These are phyloP conservation scores for Eupleurogrammus muticus DNA, from an alignment of 2,797 vertebrate species.

Conservation along the genomic window DNA sequence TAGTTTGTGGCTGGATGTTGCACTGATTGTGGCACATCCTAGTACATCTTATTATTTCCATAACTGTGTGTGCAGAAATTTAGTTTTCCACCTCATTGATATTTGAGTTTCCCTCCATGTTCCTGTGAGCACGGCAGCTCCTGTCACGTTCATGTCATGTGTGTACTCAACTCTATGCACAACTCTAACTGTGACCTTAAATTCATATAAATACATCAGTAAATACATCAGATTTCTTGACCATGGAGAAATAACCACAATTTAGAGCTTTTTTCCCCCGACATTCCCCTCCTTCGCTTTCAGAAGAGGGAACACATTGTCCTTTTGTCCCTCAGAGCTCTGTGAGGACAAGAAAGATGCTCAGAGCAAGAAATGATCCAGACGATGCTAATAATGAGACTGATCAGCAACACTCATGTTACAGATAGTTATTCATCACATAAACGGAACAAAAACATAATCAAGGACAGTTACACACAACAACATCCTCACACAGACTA, in stretches of 20 bases:
- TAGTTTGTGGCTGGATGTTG: too few species aligned
- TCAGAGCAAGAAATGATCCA: conserved; percentile 25
- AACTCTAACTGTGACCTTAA: not conserved
- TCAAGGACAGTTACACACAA: conserved; percentile 7
- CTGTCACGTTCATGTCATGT: too few species aligned
- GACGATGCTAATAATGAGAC: conserved; percentile 48
- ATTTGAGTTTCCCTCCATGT: too few species aligned
- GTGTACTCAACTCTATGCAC: not conserved
- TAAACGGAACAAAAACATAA: conserved; percentile 8
- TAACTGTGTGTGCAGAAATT: too few species aligned
- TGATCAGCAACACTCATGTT: conserved; percentile 42
- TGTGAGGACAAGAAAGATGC: conserved; percentile 14
- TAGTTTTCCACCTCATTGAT: too few species aligned
- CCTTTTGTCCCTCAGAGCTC: conserved; percentile 39
- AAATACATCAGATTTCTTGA: conserved; percentile 12
- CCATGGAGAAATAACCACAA: conserved; percentile 5
- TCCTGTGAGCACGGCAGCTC: too few species aligned
- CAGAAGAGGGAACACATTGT: conserved; percentile 60
- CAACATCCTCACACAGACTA: not conserved
- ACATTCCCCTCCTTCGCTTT: conserved; percentile 18
- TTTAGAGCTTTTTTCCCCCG: conserved; percentile 22
- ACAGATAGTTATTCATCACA: conserved; percentile 39
- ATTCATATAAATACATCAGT: not conserved
- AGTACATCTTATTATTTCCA: too few species aligned
- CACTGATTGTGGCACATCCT: too few species aligned